A percentile compares a stretch with the other conserved stretches of the same genome.
Conservation (phyloP, 2,113 vertebrate species). For the Rhagologus leucostigma region DNA sequence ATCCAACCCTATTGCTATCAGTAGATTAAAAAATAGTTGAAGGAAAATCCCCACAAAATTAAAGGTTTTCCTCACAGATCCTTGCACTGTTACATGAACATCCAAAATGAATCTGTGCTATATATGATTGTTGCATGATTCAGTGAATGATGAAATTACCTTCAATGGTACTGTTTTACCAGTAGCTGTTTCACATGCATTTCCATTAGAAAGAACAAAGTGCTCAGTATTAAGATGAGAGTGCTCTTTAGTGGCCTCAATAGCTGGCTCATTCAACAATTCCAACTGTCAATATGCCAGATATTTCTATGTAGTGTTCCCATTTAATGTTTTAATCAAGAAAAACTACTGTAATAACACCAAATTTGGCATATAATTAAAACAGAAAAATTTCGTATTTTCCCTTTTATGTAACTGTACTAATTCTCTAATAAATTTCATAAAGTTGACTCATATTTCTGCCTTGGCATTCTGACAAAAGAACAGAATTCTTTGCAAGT, state of each 20-base stretch:
- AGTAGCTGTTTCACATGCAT: background rate
- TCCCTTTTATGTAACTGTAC: slow-evolving; percentile 45
- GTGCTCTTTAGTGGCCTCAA: slow-evolving; percentile 19
- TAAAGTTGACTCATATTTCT: slow-evolving; percentile 53
- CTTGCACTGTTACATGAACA: background rate
- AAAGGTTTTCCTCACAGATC: background rate
- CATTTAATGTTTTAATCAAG: slow-evolving; percentile 61
- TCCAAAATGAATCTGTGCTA: background rate
- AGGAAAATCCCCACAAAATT: background rate
- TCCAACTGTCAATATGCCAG: slow-evolving; percentile 52
- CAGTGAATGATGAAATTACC: background rate
- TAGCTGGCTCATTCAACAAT: slow-evolving; percentile 40
- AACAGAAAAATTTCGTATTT: slow-evolving; percentile 41
- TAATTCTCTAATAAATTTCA: slow-evolving; percentile 64
- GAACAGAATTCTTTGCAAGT: slow-evolving; percentile 50
- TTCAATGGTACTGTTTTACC: background rate
- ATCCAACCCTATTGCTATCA: background rate
- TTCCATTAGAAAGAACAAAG: slow-evolving; percentile 31
- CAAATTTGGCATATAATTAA: slow-evolving; percentile 63
- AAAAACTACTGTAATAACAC: slow-evolving; percentile 43
- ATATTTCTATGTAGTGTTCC: slow-evolving; percentile 30
- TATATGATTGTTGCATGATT: background rate
- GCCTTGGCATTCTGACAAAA: slow-evolving; percentile 62
- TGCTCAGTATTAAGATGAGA: slow-evolving; percentile 12
- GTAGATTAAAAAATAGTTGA: background rate